A percentile compares a stretch with the other conserved stretches of the same genome.
Evolutionary conservation across 2,113 vertebrate genomes (phyloP).

Genomic region (Salvelinus sp.): DNA sequence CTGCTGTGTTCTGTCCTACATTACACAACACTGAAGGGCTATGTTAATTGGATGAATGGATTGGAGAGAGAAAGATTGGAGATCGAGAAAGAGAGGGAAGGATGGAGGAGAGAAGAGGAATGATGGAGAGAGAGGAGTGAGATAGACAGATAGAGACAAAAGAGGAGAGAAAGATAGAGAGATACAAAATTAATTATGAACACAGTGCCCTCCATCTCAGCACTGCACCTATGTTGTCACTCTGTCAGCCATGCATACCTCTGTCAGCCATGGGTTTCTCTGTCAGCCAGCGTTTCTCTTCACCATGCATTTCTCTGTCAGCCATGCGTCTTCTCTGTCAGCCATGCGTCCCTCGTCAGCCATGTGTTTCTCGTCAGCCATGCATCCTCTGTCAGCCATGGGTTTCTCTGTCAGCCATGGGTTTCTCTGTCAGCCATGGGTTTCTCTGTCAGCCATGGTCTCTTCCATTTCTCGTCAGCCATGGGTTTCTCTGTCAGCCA

Average conservation of each 20-base stretch:
- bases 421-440: no score
- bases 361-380: no score
- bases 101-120: background rate
- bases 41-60: conserved; percentile 60
- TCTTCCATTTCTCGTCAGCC: no score
- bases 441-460: background rate
- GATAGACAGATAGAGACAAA: conserved; percentile 3
- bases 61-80: background rate
- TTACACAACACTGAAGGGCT: conserved; percentile 73
- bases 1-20: conserved; percentile 82
- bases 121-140: background rate
- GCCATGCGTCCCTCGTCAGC: no score
- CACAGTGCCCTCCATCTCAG: background rate
- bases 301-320: no score
- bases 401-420: no score
- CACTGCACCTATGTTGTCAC: background rate
- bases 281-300: no score
- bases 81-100: background rate
- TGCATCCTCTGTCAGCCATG: background rate
- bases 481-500: no score
- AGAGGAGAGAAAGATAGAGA: conserved; percentile 10
- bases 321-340: rapidly evolving
- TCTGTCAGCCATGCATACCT: background rate
- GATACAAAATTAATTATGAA: background rate
- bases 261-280: background rate